Evolutionary conservation across 1,140 invertebrate genomes (phyloP).

Genomic region (Latrodectus geometricus): DNA sequence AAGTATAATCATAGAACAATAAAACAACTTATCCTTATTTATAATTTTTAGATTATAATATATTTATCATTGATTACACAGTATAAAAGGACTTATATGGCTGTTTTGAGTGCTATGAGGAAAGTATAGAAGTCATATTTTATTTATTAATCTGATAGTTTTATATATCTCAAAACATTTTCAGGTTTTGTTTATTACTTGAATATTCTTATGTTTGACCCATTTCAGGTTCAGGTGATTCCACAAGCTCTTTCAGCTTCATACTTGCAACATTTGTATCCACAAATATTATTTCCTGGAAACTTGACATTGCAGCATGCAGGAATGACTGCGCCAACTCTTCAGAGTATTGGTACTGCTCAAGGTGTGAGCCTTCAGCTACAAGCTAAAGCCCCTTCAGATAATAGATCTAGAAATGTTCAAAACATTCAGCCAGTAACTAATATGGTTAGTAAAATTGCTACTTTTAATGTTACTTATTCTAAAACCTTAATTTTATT

Average conservation of each 20-base stretch:
- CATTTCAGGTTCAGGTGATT: conserved; percentile 78
- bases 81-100: too few relatives aligned
- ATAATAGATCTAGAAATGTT: conserved; percentile 38
- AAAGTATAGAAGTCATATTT: too few relatives aligned
- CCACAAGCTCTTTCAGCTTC: conserved; percentile 81
- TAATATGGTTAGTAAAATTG: conserved; percentile 19
- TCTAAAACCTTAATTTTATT: too few relatives aligned
- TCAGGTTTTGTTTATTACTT: too few relatives aligned
- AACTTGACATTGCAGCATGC: conserved; percentile 78
- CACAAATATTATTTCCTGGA: conserved; percentile 78
- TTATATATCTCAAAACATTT: too few relatives aligned
- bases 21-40: too few relatives aligned
- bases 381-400: conserved; percentile 51
- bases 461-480: too few relatives aligned
- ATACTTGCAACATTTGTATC: conserved; percentile 82
- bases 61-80: too few relatives aligned
- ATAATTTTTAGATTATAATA: too few relatives aligned
- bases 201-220: neutral
- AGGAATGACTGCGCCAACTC: conserved; percentile 20
- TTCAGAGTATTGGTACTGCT: conserved; percentile 49
- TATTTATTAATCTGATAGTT: too few relatives aligned
- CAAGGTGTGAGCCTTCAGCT: conserved; percentile 61
- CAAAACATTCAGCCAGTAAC: conserved; percentile 73
- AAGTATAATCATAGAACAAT: too few relatives aligned
- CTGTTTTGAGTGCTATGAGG: too few relatives aligned